A percentile compares a stretch with the other conserved stretches of the same genome.
phyloP scores from a whole-genome alignment of 1,140 invertebrate species.

The Daktulosphaira vitifoliae region DNA sequence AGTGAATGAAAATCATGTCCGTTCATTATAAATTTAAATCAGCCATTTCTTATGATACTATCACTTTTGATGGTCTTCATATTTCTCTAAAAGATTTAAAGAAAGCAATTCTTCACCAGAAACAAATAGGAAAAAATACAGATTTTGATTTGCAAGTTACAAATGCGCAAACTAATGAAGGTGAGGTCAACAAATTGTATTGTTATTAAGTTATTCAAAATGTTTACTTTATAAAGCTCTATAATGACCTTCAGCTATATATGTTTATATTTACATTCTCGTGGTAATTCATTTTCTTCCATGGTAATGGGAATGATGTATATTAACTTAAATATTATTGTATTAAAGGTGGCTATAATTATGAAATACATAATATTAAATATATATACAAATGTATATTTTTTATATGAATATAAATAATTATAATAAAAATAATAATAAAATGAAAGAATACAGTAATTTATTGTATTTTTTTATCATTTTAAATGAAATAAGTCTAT shows the following conservation, averaged over 20 bases:
- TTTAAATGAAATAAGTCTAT: too few relatives aligned
- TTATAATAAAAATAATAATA: too few relatives aligned
- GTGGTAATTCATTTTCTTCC: too few relatives aligned
- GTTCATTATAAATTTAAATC: conserved; percentile 99
- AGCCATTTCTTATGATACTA: conserved; percentile 85
- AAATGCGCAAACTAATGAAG: conserved; percentile 96
- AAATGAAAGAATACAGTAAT: too few relatives aligned
- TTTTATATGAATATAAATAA: too few relatives aligned
- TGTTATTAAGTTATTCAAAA: background rate
- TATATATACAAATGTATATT: too few relatives aligned
- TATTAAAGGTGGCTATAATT: too few relatives aligned
- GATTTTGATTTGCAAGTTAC: conserved; percentile 94
- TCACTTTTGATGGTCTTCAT: conserved; percentile 93
- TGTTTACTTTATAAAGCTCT: conserved; percentile 6
- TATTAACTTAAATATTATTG: too few relatives aligned
- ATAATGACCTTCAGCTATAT: conserved; percentile 10
- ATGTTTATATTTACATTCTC: background rate
- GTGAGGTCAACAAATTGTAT: conserved; percentile 48
- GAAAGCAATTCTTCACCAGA: conserved; percentile 88
- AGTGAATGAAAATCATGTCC: conserved; percentile 56
- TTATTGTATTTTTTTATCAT: too few relatives aligned
- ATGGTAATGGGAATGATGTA: too few relatives aligned
- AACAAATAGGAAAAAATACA: conserved; percentile 82
- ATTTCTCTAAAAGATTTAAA: conserved; percentile 92
- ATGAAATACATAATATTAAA: too few relatives aligned